These are phyloP conservation scores for Darevskia nairensis DNA, from an alignment of 2,797 vertebrate genomes.

Conservation along the genomic window DNA sequence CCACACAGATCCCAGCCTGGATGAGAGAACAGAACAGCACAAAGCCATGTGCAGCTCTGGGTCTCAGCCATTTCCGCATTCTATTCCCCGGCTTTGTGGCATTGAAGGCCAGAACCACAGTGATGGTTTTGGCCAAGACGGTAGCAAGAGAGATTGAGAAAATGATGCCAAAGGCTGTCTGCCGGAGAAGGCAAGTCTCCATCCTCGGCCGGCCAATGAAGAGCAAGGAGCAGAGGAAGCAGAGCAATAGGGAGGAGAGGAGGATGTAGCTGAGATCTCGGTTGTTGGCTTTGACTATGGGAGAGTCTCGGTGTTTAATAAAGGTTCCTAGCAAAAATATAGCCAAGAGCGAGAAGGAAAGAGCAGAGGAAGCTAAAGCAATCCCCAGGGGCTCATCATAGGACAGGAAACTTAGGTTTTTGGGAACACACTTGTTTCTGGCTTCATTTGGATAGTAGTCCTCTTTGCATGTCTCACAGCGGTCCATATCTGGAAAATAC, in stretches of 20 bases:
- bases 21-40: background rate
- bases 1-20: background rate
- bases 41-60: background rate
- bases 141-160: constrained; percentile 1
- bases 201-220: background rate
- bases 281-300: constrained; percentile 48
- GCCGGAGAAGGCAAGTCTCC: background rate
- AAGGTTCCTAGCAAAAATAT: background rate
- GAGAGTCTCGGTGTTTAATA: background rate
- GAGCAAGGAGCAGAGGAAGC: background rate
- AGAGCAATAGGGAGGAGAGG: constrained; percentile 19
- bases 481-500: background rate
- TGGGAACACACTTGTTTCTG: background rate
- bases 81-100: constrained; percentile 10
- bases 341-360: background rate
- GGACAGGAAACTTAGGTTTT: background rate
- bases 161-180: background rate
- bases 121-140: constrained; percentile 44
- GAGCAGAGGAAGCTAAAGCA: background rate
- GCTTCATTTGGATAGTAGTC: background rate
- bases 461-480: background rate
- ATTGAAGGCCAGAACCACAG: constrained; percentile 36
- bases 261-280: constrained; percentile 34
- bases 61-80: background rate
- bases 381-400: background rate